Conservation (phyloP, 1,140 invertebrate species). For the Araneus ventricosus region DNA sequence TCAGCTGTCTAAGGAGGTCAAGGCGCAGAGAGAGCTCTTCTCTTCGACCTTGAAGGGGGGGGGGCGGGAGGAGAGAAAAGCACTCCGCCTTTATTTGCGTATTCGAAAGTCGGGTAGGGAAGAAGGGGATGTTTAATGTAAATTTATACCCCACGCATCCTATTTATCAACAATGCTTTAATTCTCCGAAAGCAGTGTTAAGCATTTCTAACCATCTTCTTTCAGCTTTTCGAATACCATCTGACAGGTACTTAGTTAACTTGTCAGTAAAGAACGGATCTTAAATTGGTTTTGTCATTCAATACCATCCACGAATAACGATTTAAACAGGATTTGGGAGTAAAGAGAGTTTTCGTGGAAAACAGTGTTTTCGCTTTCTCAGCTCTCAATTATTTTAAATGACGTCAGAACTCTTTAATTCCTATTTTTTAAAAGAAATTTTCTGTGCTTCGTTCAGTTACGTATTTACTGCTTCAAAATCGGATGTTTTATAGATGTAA, state of each 20-base stretch:
- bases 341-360: not conserved
- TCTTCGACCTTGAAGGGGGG: slow-evolving; percentile 34
- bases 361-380: not conserved
- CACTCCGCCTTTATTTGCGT: slow-evolving; percentile 38
- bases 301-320: not conserved
- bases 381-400: no score
- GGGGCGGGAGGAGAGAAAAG: not conserved
- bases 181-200: not conserved
- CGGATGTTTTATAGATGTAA: no score
- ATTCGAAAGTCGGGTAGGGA: not conserved
- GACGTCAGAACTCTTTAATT: no score
- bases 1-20: slow-evolving; percentile 66
- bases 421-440: no score
- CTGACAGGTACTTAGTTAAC: slow-evolving; percentile 38
- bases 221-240: not conserved
- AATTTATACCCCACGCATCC: slow-evolving; percentile 39
- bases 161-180: slow-evolving; percentile 41
- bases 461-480: no score
- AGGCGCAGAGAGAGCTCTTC: slow-evolving; percentile 59
- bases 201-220: slow-evolving; percentile 4
- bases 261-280: not conserved
- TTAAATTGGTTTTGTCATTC: not conserved
- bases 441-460: no score
- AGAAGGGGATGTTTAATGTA: not conserved
- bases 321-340: not conserved